Evolutionary conservation across 2,797 vertebrate species (phyloP).

Genomic region (Gymnothorax reevesii): DNA sequence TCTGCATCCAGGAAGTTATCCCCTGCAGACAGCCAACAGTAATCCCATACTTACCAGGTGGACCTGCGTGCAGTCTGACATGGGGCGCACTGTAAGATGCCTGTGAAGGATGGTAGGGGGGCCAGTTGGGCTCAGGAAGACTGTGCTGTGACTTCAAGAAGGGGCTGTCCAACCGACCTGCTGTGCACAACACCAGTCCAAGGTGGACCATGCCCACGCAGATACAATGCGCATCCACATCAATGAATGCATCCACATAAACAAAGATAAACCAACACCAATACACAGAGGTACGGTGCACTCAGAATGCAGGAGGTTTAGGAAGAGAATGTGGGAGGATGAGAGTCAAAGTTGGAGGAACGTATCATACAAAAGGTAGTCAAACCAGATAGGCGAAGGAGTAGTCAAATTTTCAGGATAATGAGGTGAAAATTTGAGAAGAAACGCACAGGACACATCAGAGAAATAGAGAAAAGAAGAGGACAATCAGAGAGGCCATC

Average conservation of each 20-base stretch:
- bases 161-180: conserved; percentile 96
- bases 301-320: conserved; percentile 24
- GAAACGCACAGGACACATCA: neutral
- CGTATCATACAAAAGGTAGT: neutral
- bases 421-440: neutral
- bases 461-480: neutral
- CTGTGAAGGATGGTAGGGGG: conserved; percentile 78
- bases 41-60: conserved; percentile 88
- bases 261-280: neutral
- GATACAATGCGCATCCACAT: neutral
- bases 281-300: neutral
- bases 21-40: conserved; percentile 19
- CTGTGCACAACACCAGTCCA: conserved; percentile 71
- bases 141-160: conserved; percentile 97
- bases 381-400: neutral
- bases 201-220: conserved; percentile 42
- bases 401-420: neutral
- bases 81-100: conserved; percentile 78
- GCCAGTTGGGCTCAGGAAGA: conserved; percentile 77
- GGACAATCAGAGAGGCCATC: neutral
- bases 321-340: conserved; percentile 25
- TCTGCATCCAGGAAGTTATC: conserved; percentile 2
- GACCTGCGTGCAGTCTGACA: conserved; percentile 83
- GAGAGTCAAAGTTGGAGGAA: neutral
- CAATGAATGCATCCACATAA: neutral